phyloP scores from a whole-genome alignment of 2,888 invertebrate species.

The Thumatha senex region DNA sequence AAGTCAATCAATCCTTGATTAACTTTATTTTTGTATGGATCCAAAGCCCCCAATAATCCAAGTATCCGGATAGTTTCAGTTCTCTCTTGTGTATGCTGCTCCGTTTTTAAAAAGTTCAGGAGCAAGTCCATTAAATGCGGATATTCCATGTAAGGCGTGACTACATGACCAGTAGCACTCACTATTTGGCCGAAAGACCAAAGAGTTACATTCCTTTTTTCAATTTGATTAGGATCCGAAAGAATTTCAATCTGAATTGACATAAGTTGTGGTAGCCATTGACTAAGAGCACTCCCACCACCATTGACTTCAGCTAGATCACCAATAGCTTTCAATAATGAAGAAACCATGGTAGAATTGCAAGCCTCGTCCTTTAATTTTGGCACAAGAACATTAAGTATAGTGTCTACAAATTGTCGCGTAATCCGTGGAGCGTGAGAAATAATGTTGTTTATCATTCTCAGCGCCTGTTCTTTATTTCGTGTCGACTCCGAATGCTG shows the following conservation, averaged over 20 bases:
- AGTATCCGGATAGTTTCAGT: constrained; percentile 96
- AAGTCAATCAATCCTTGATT: constrained; percentile 96
- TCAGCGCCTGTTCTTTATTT: constrained; percentile 97
- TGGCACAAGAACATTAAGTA: constrained; percentile 94
- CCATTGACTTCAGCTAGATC: constrained; percentile 96
- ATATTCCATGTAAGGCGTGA: constrained; percentile 97
- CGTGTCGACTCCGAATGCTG: constrained; percentile 97
- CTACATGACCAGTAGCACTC: constrained; percentile 97
- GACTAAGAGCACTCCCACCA: constrained; percentile 92
- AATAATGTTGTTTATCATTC: constrained; percentile 97
- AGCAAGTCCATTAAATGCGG: constrained; percentile 96
- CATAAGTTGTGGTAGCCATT: constrained; percentile 94
- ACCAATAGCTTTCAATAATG: constrained; percentile 95
- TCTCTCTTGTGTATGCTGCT: constrained; percentile 93
- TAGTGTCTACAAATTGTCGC: constrained; percentile 97
- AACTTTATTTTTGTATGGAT: constrained; percentile 99
- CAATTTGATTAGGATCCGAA: constrained; percentile 95
- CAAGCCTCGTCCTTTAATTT: constrained; percentile 94
- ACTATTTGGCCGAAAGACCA: constrained; percentile 98
- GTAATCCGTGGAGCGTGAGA: constrained; percentile 97
- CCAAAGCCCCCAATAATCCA: constrained; percentile 97
- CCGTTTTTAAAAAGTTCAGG: constrained; percentile 96
- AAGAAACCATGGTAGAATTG: constrained; percentile 95
- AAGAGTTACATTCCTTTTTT: constrained; percentile 96
- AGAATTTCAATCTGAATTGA: constrained; percentile 96